Evolutionary conservation across 92 coral and sea anemone genomes (phyloP).

Genomic region (Porites rus): DNA sequence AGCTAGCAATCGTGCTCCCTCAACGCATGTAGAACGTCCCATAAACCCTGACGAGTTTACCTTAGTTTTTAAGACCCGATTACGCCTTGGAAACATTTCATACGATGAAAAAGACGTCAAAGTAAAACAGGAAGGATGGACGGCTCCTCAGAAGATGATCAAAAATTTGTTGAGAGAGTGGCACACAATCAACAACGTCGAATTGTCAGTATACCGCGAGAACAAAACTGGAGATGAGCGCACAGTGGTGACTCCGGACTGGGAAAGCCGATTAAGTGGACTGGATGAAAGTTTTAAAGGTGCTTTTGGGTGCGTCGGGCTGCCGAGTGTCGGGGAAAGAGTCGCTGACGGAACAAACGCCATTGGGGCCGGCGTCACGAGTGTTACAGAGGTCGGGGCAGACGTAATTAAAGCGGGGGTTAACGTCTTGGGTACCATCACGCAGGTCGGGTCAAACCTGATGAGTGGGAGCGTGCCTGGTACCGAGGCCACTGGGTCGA

Average conservation of each 20-base stretch:
- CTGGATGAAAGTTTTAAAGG: neutral
- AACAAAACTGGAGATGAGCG: neutral
- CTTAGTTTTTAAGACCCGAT: neutral
- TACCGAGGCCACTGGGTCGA: neutral
- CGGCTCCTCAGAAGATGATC: neutral
- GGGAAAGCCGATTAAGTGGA: neutral
- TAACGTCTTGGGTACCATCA: too few species aligned
- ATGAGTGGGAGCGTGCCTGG: too few species aligned
- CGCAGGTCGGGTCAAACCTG: too few species aligned
- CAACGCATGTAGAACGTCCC: too few species aligned
- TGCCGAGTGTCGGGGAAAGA: too few species aligned
- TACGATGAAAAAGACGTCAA: neutral
- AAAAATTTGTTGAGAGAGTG: neutral
- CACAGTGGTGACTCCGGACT: neutral
- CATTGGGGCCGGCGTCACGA: neutral
- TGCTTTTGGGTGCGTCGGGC: neutral
- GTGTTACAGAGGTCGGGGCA: too few species aligned
- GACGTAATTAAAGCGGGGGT: too few species aligned
- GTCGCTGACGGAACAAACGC: too few species aligned
- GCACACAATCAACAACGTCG: neutral
- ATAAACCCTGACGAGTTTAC: neutral
- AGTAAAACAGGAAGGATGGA: neutral
- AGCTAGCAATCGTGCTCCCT: neutral
- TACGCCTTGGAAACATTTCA: conserved; percentile 12
- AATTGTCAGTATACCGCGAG: conserved; percentile 7